Conservation (phyloP, 2,888 invertebrate species). For the Nipponacmea schrenckii region DNA sequence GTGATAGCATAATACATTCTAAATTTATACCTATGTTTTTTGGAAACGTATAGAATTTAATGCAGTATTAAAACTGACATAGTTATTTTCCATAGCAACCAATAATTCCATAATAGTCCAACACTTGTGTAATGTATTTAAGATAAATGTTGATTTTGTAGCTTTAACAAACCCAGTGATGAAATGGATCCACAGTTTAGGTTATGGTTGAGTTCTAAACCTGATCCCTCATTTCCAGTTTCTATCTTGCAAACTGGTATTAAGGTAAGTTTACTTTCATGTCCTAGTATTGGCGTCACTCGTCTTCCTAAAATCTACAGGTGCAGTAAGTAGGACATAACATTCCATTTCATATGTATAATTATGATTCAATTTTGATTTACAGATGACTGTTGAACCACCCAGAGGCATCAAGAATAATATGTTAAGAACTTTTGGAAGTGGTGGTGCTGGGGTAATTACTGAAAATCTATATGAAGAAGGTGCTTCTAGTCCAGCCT, state of each 20-base stretch:
- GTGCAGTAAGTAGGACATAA: too few species aligned
- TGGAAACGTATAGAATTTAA: too few species aligned
- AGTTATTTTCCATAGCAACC: too few species aligned
- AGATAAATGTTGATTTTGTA: conserved; percentile 26
- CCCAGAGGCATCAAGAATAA: conserved; percentile 66
- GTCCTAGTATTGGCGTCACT: background rate
- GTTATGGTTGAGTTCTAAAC: conserved; percentile 67
- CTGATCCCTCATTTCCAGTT: conserved; percentile 66
- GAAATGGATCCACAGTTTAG: conserved; percentile 67
- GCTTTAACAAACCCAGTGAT: conserved; percentile 56
- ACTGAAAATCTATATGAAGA: conserved; percentile 60
- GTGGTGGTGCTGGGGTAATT: conserved; percentile 60
- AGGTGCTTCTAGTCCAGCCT: conserved; percentile 40
- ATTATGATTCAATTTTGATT: background rate
- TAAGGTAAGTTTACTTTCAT: conserved; percentile 57
- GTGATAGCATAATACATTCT: conserved; percentile 8
- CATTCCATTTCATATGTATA: too few species aligned
- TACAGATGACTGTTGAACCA: conserved; percentile 67
- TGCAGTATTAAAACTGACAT: too few species aligned
- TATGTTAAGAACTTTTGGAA: conserved; percentile 63
- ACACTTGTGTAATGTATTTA: too few species aligned
- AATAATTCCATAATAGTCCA: too few species aligned
- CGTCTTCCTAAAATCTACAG: background rate
- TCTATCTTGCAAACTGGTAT: conserved; percentile 66
- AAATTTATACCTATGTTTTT: background rate